phyloP scores from a whole-genome alignment of 2,113 vertebrate species.

The Motacilla tschutschensis region DNA sequence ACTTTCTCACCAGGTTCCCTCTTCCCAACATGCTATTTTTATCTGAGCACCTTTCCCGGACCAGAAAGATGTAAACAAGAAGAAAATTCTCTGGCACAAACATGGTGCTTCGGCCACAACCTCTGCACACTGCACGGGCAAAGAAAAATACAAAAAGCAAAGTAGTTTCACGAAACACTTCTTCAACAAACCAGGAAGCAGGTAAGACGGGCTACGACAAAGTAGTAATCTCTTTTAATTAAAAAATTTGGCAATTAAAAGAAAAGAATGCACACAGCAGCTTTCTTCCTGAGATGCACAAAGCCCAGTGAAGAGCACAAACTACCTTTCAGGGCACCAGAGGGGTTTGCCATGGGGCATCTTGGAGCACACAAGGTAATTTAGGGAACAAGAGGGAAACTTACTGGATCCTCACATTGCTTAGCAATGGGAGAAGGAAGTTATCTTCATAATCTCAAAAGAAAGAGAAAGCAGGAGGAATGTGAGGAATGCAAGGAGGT shows the following conservation, averaged over 20 bases:
- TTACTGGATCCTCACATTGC: not conserved
- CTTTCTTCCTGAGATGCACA: not conserved
- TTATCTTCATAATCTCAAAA: slow-evolving; percentile 60
- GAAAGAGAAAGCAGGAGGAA: slow-evolving; percentile 59
- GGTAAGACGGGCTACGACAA: not conserved
- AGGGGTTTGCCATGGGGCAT: not conserved
- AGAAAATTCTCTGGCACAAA: not conserved
- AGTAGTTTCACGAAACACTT: not conserved
- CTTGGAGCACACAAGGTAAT: not conserved
- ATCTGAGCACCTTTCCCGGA: not conserved
- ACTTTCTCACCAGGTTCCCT: not conserved
- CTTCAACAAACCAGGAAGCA: not conserved
- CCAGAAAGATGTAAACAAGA: not conserved
- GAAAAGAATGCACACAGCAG: not conserved
- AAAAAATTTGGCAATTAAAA: not conserved
- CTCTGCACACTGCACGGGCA: rapidly evolving
- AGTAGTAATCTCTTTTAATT: not conserved
- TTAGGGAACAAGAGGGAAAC: not conserved
- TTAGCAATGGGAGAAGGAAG: slow-evolving; percentile 53
- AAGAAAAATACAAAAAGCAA: not conserved
- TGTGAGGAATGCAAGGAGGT: slow-evolving; percentile 51
- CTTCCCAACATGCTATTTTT: not conserved
- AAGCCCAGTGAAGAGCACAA: not conserved
- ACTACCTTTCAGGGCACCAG: not conserved
- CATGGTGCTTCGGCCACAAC: rapidly evolving